These are phyloP conservation scores for Dromas ardeola DNA, from an alignment of 2,113 vertebrate species.

Conservation along the genomic window DNA sequence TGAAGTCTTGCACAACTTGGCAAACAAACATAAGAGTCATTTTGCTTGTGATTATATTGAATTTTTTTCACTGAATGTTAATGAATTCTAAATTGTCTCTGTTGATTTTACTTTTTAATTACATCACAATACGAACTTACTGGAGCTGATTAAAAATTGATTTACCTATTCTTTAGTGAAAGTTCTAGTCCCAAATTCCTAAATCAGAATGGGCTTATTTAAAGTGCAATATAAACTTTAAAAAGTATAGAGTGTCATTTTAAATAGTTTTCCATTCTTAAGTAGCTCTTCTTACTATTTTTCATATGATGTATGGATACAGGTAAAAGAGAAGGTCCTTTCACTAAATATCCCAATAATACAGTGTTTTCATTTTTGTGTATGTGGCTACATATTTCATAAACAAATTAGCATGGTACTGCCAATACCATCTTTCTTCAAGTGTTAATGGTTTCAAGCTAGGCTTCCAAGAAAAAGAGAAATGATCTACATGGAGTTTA, in stretches of 20 bases:
- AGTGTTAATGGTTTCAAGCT: background rate
- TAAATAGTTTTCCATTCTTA: background rate
- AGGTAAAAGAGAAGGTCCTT: background rate
- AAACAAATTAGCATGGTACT: background rate
- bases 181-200: background rate
- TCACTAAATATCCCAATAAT: background rate
- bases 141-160: constrained; percentile 21
- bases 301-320: background rate
- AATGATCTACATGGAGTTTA: background rate
- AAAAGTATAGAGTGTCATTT: background rate
- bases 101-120: constrained; percentile 44
- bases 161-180: background rate
- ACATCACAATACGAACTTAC: background rate
- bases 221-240: background rate
- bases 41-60: background rate
- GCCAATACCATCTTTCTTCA: background rate
- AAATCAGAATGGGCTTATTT: background rate
- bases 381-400: background rate
- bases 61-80: background rate
- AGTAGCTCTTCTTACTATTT: background rate
- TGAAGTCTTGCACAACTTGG: background rate
- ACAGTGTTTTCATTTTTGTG: background rate
- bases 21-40: background rate
- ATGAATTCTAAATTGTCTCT: constrained; percentile 26
- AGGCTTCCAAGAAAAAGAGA: background rate